Base-by-base conservation (phyloP, 2,888 invertebrate species). In the Ormyrus rosae region DNA sequence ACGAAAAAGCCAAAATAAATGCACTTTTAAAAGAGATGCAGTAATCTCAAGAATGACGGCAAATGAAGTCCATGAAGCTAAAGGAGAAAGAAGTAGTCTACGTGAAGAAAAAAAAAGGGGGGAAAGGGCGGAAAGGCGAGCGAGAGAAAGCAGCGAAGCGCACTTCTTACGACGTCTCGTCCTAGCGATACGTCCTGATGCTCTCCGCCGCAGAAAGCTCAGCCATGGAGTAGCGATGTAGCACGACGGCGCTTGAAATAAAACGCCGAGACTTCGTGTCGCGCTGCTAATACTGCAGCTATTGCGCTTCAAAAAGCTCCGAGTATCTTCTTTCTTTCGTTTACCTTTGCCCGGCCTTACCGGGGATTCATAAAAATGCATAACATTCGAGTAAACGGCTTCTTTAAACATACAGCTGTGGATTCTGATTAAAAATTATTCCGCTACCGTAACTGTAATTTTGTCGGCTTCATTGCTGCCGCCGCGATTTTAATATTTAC, bases 361-460 rank as follows among this genome's bases (percentile, higher is more conserved):
- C 5, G 55, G 13, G 34, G 45, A 51, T 70, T 70, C 70, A 70
- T 70, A 70, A 70, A 70, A 70, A 70, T 70, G 70, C 70, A 70
- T 70, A 56, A 45, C 70, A n/a, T 58, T 45, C n/a, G 11, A 48
- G 70, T 56, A 70, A 70, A 13, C 13, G 58, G 58, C 58, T 70
- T 34, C 58, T 70, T 58, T 56, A 70, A 70, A 70, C 46, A 34
- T 61, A 61, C 61, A 34, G 34, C 34, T 34, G 34, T 34, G 34
- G 34, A 34, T 34, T 34, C 34, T 34, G 34, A 34, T 34, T 34
- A 34, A 34, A 34, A 34, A 34, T 34, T 34, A 34, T 34, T 34
- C 34, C 34, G 3, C 34, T 2, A 34, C 2, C 34, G 34, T 2
- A 34, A 34, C 2, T 34, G 34, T 34, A 34, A 34, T 34, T 34